Evolutionary conservation across 2,797 vertebrate species (phyloP).

Genomic region (Phoeniculus purpureus): DNA sequence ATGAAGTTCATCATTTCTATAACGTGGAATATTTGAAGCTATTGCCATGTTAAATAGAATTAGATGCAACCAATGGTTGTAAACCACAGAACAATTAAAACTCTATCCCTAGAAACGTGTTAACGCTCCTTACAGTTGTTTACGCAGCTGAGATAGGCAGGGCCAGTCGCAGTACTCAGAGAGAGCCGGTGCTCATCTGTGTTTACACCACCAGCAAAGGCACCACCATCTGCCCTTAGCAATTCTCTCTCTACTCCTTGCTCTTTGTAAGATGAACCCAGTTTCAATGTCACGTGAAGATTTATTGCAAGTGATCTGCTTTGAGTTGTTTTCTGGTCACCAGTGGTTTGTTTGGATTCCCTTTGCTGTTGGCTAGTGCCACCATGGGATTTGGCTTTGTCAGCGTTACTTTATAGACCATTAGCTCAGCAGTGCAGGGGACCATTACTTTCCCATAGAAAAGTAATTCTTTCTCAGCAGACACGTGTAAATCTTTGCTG

Average conservation of each 20-base stretch:
- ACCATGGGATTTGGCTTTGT: background rate
- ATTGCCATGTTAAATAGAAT: background rate
- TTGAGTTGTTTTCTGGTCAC: slow-evolving; percentile 34
- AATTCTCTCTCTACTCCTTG: slow-evolving; percentile 33
- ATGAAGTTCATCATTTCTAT: background rate
- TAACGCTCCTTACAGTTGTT: slow-evolving; percentile 36
- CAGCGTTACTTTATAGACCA: slow-evolving; percentile 11
- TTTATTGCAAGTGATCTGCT: slow-evolving; percentile 39
- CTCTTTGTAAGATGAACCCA: slow-evolving; percentile 66
- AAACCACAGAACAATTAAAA: slow-evolving; percentile 30
- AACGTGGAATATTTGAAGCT: slow-evolving; percentile 12
- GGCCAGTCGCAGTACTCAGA: slow-evolving; percentile 36
- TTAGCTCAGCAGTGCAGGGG: slow-evolving; percentile 20
- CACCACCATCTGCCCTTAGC: slow-evolving; percentile 50
- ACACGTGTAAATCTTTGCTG: background rate
- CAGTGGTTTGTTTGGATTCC: slow-evolving; percentile 48
- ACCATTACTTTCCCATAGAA: background rate
- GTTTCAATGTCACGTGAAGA: slow-evolving; percentile 14
- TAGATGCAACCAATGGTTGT: background rate
- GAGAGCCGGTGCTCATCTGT: background rate
- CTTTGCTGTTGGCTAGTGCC: background rate
- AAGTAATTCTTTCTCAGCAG: background rate
- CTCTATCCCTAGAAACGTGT: slow-evolving; percentile 5
- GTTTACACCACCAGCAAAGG: slow-evolving; percentile 45
- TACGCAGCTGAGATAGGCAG: slow-evolving; percentile 27